Base-by-base conservation (phyloP, 2,888 invertebrate genomes). In the Leucozona laternaria region DNA sequence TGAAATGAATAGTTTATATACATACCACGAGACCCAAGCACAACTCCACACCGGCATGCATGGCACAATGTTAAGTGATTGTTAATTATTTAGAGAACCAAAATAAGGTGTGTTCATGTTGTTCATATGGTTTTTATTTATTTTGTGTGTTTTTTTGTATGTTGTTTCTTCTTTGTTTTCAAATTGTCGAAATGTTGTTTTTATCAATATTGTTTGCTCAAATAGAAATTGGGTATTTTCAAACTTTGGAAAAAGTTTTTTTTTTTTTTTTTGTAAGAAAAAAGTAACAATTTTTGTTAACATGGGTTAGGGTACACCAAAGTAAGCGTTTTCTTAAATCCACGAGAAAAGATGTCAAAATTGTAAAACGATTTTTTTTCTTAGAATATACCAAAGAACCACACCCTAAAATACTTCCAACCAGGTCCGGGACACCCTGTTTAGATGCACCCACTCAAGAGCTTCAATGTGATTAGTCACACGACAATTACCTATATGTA, bases 51-150 rank as follows among this genome's bases (percentile, higher is more conserved):
- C 57, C 57, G 57, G 25, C 50, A 22, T 13, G 6, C 55, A 57
- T 22, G 43, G 22, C 34, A 68, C 48, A 22, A 40, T 73, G 75
- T 57, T 84, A 75, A 84, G 75, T 64, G 70, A 57, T 75, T 84
- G 70, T 79, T 84, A 62, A 83, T 70, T 79, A 64, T 22, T 37
- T 25, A 22, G 48, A 68, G 34, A 70, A 70, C 34, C 45, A 81
- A 57, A 34, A 57, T 57, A 57, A 31, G 25, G 40, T 71, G 58
- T 43, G 20, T 31, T 57, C 17, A 57, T 53, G 7, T 25, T 43
- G 20, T 31, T 57, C 17, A 57, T 53, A 15, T 25, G 17, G 17
- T 17, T 57, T 57, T 31, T 2, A 57, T 57, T 57, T 53, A 7
- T 31, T 28, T 8, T 25, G n/a, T 55, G 4, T 3, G 28, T 55